Conservation (phyloP, 1,140 invertebrate genomes). For the Chironomus striatipennis region DNA sequence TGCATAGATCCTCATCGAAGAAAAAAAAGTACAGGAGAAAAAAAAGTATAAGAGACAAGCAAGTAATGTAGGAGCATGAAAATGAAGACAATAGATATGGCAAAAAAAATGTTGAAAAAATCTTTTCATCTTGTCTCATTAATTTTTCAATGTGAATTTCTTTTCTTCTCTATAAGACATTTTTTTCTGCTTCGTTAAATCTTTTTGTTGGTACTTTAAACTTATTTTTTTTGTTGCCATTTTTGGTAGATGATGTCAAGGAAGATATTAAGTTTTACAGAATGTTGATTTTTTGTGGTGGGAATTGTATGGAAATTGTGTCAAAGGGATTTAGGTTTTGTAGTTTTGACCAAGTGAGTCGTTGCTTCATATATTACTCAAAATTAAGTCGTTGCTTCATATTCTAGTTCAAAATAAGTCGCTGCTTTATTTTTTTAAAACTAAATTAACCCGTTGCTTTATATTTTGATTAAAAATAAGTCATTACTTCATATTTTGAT, state of each 20-base stretch:
- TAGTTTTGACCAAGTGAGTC: no score
- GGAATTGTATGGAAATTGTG: no score
- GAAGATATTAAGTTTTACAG: not conserved
- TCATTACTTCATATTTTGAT: no score
- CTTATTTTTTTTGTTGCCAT: not conserved
- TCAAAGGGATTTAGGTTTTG: no score
- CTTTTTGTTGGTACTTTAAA: not conserved
- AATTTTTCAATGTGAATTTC: no score
- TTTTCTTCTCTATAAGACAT: not conserved
- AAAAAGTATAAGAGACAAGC: no score
- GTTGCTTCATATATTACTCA: no score
- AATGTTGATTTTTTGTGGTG: not conserved
- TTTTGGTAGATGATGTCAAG: not conserved
- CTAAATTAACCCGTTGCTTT: not conserved
- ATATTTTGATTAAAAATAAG: not conserved
- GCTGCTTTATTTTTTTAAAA: not conserved
- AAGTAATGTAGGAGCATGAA: no score
- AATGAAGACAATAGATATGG: no score
- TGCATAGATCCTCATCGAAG: not conserved
- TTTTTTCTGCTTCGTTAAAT: not conserved
- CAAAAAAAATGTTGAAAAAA: no score
- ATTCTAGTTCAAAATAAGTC: not conserved
- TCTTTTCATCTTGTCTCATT: no score
- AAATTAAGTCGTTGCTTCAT: not conserved
- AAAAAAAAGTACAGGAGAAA: no score